A percentile compares a stretch with the other conserved stretches of the same genome.
These are phyloP conservation scores for Trichopria drosophilae DNA, from an alignment of 2,888 invertebrate species.

Conservation along the genomic window DNA sequence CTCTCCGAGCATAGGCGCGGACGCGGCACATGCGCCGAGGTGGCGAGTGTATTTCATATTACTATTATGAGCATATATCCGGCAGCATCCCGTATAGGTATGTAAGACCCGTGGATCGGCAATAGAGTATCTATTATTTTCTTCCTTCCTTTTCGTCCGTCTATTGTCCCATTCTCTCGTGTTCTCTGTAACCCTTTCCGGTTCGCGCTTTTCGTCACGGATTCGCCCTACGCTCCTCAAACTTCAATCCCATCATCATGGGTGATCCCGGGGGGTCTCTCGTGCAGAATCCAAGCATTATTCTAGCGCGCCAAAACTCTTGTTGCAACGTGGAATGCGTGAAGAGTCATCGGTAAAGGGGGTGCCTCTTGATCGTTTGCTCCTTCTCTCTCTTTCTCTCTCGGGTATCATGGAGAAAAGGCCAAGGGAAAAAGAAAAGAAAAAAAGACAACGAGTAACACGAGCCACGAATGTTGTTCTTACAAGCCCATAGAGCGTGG, in stretches of 20 bases:
- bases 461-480: too few relatives aligned
- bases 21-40: too few relatives aligned
- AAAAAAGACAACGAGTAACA: too few relatives aligned
- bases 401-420: too few relatives aligned
- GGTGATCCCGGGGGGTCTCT: slow-evolving; percentile 5
- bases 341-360: slow-evolving; percentile 46
- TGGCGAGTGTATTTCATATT: slow-evolving; percentile 46
- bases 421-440: too few relatives aligned
- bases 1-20: too few relatives aligned
- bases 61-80: slow-evolving; percentile 10
- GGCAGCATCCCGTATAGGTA: too few relatives aligned
- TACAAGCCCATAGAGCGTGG: too few relatives aligned
- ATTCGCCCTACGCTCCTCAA: too few relatives aligned
- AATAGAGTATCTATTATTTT: slow-evolving; percentile 21
- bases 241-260: slow-evolving; percentile 1
- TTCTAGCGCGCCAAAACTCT: slow-evolving; percentile 8
- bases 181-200: slow-evolving; percentile 10
- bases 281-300: slow-evolving; percentile 21
- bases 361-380: neutral
- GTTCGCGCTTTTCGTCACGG: too few relatives aligned
- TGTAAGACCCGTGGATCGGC: slow-evolving; percentile 13
- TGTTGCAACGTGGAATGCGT: slow-evolving; percentile 38
- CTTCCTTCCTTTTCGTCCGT: too few relatives aligned
- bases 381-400: slow-evolving; percentile 5
- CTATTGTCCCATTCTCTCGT: slow-evolving; percentile 21